phyloP scores from a whole-genome alignment of 2,888 invertebrate genomes.

The Salticus scenicus region DNA sequence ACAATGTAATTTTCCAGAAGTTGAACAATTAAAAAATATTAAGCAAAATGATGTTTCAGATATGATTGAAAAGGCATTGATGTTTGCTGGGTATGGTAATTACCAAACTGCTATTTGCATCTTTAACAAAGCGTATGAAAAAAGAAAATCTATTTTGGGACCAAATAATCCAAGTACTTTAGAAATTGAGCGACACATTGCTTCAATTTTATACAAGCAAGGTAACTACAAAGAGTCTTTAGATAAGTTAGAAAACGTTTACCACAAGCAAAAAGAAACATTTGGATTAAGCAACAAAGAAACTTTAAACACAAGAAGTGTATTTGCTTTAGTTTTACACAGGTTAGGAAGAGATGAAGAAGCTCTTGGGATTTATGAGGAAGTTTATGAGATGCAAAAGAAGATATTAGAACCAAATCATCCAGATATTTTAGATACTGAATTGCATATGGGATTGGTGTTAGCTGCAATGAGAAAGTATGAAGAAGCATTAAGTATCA shows the following conservation, averaged over 20 bases:
- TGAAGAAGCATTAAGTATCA: conserved; percentile 20
- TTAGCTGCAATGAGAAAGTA: conserved; percentile 10
- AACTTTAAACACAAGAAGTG: not conserved
- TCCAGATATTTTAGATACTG: conserved; percentile 12
- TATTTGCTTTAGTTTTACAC: not conserved
- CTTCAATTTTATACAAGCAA: not conserved
- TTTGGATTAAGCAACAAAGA: not conserved
- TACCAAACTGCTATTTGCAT: conserved; percentile 19
- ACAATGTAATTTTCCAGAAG: conserved; percentile 2
- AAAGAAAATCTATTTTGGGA: conserved; percentile 28
- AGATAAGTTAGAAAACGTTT: not conserved
- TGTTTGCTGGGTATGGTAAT: not conserved
- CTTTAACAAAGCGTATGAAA: conserved; percentile 3
- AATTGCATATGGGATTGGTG: conserved; percentile 17
- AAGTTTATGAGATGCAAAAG: not conserved
- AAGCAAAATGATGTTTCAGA: not conserved
- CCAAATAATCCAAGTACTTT: conserved; percentile 15
- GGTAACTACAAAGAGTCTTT: conserved; percentile 7
- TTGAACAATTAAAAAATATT: conserved; percentile 23
- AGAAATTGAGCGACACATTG: not conserved
- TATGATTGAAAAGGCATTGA: not conserved
- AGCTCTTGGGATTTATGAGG: conserved; percentile 12
- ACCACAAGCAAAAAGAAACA: conserved; percentile 3
- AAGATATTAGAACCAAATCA: no score
- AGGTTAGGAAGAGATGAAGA: not conserved